These are phyloP conservation scores for Azorinus chamasolen DNA, from an alignment of 2,888 invertebrate species.

Conservation along the genomic window DNA sequence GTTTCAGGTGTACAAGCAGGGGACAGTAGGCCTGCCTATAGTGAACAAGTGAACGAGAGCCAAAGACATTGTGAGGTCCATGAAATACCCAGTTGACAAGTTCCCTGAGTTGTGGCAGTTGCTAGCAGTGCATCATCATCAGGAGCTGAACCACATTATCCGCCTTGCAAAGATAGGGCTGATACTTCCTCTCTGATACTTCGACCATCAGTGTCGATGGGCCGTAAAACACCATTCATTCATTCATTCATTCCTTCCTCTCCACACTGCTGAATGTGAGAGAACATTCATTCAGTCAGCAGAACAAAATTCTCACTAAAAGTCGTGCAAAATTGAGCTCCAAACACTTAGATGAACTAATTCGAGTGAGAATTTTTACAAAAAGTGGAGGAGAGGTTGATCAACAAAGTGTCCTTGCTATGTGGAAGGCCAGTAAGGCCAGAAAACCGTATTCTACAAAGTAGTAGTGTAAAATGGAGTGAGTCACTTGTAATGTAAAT, in stretches of 20 bases:
- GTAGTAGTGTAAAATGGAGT: no score
- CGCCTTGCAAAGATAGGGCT: constrained; percentile 13
- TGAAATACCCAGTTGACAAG: constrained; percentile 20
- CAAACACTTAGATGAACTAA: constrained; percentile 2
- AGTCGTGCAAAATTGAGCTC: constrained; percentile 4
- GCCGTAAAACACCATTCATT: no score
- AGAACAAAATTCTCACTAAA: constrained; percentile 36
- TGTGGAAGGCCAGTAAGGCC: neutral
- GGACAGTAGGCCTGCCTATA: neutral
- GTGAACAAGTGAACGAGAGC: constrained; percentile 4
- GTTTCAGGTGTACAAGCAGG: no score
- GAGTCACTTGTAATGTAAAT: no score
- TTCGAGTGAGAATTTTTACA: constrained; percentile 12
- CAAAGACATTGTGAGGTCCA: constrained; percentile 13
- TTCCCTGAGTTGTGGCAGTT: constrained; percentile 10
- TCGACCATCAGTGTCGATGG: no score
- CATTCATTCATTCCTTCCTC: no score
- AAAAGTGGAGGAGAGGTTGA: constrained; percentile 2
- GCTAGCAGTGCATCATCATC: constrained; percentile 6
- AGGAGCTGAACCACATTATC: constrained; percentile 7
- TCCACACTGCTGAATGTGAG: constrained; percentile 33
- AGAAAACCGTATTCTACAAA: constrained; percentile 1
- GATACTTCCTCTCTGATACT: constrained; percentile 22
- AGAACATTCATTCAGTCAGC: constrained; percentile 29
- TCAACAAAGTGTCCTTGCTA: neutral